Conservation (phyloP, 2,797 vertebrate species). For the Brachyrhaphis roseni region DNA sequence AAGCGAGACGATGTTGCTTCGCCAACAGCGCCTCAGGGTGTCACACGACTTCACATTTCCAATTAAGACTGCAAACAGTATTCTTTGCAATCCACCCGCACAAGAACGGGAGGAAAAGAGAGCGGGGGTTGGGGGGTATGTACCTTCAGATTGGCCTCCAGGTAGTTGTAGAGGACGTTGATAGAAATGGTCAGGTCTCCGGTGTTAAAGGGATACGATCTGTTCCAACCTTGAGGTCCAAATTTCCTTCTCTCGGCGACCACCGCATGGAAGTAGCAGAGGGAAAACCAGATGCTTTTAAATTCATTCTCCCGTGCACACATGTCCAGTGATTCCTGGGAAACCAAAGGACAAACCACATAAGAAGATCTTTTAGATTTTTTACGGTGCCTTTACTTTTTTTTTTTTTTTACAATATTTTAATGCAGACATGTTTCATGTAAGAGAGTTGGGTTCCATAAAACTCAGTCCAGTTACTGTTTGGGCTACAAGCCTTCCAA, state of each 20-base stretch:
- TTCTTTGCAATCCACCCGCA: constrained; percentile 12
- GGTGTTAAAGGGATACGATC: constrained; percentile 90
- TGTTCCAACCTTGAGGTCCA: constrained; percentile 95
- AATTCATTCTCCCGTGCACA: constrained; percentile 87
- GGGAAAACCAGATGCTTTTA: constrained; percentile 91
- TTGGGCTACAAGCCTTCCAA: background rate
- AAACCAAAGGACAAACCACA: constrained; percentile 5
- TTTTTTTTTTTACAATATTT: background rate
- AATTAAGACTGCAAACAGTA: constrained; percentile 47
- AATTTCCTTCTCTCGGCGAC: constrained; percentile 94
- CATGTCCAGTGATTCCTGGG: constrained; percentile 93
- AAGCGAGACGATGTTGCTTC: background rate
- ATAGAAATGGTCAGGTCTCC: constrained; percentile 95
- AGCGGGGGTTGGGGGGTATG: background rate
- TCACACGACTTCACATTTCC: constrained; percentile 45
- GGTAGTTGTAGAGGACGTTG: constrained; percentile 92
- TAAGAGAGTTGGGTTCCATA: background rate
- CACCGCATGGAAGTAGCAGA: constrained; percentile 96
- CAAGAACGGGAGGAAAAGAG: constrained; percentile 3
- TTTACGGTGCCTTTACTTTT: too few relatives aligned
- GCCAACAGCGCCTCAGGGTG: constrained; percentile 12
- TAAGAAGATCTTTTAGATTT: background rate
- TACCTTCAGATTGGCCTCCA: constrained; percentile 92
- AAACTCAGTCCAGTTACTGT: background rate
- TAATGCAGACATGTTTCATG: background rate